Evolutionary conservation across 2,797 vertebrate genomes (phyloP).

Genomic region (Syndactyla subalaris): DNA sequence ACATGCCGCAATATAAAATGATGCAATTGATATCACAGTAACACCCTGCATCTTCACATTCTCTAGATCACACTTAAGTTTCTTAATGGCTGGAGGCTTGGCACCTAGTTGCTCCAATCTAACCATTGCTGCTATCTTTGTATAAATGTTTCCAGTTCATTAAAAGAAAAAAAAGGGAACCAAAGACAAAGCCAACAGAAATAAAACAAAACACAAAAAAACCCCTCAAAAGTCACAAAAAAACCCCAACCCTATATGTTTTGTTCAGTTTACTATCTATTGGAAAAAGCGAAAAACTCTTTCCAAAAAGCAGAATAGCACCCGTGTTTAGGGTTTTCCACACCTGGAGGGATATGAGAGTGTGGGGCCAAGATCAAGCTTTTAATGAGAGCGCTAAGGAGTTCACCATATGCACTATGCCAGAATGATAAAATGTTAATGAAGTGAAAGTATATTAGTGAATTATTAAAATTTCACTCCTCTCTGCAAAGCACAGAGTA

Average conservation of each 20-base stretch:
- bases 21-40: background rate
- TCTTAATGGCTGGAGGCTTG: background rate
- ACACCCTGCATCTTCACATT: background rate
- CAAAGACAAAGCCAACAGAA: too few relatives aligned
- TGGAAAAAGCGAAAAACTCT: constrained; percentile 26
- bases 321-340: background rate
- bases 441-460: constrained; percentile 54
- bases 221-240: accelerated
- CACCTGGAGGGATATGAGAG: background rate
- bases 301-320: constrained; percentile 20
- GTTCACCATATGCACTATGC: constrained; percentile 46
- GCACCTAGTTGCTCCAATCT: background rate
- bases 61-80: background rate
- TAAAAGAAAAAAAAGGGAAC: background rate
- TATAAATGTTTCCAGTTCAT: constrained; percentile 9
- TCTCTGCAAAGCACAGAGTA: constrained; percentile 25
- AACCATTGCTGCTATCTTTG: background rate
- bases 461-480: constrained; percentile 63
- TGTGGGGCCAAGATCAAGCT: background rate
- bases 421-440: constrained; percentile 64
- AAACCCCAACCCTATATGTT: background rate
- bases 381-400: constrained; percentile 50
- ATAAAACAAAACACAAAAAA: too few relatives aligned
- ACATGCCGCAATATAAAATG: background rate
- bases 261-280: constrained; percentile 4